Evolutionary conservation across 2,113 vertebrate species (phyloP).

Genomic region (Plotosus lineatus): DNA sequence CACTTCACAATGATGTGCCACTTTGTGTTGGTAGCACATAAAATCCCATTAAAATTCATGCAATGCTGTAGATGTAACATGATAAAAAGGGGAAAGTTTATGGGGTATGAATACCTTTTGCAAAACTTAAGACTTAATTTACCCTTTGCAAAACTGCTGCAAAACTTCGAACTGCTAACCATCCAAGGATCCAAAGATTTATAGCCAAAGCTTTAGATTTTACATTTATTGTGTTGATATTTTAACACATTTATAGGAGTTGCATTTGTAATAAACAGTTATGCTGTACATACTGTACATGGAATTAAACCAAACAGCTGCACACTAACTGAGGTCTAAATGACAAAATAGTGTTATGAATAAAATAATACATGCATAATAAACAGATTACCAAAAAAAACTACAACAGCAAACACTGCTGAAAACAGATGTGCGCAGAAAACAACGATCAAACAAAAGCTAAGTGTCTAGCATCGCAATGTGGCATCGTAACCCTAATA

Average conservation of each 20-base stretch:
- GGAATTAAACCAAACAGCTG: neutral
- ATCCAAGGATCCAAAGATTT: neutral
- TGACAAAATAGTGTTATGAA: neutral
- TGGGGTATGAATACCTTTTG: no score
- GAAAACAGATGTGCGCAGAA: neutral
- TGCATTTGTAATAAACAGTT: neutral
- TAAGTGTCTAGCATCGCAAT: neutral
- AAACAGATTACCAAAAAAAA: neutral
- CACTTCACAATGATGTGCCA: no score
- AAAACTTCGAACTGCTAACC: neutral
- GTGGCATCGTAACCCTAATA: conserved; percentile 18
- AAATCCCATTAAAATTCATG: no score
- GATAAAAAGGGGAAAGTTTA: no score
- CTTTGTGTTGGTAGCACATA: no score
- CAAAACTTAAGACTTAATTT: no score
- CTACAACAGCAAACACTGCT: neutral
- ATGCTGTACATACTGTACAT: no score
- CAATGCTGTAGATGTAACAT: no score
- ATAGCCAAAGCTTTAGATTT: neutral
- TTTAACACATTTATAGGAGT: neutral
- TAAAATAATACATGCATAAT: neutral
- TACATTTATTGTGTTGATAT: neutral
- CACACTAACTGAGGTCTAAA: neutral
- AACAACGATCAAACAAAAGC: neutral
- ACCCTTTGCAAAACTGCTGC: neutral